Conservation (phyloP, 2,113 vertebrate species). For the Neodon shergylaensis region DNA sequence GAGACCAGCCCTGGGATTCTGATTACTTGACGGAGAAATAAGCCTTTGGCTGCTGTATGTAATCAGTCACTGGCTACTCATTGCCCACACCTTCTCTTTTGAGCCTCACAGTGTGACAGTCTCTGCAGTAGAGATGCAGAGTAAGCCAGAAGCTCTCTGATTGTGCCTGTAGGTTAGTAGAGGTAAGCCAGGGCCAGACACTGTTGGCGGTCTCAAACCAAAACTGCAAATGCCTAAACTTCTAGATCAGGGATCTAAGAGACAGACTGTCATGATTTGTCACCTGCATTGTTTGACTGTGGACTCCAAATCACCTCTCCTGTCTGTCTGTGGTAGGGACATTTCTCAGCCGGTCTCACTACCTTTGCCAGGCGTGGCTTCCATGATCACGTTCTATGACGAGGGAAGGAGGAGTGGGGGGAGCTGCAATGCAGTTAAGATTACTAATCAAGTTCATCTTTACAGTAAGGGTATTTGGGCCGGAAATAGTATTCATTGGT, state of each 20-base stretch:
- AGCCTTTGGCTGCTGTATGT: slow-evolving; percentile 37
- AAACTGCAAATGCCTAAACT: neutral
- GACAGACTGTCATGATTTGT: neutral
- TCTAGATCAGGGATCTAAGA: neutral
- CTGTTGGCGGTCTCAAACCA: neutral
- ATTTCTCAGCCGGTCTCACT: neutral
- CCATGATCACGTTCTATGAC: neutral
- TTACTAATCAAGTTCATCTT: neutral
- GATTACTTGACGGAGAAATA: slow-evolving; percentile 56
- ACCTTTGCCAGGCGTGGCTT: neutral
- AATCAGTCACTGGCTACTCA: slow-evolving; percentile 11
- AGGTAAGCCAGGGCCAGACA: neutral
- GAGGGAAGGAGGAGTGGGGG: no score
- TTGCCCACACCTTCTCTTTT: neutral
- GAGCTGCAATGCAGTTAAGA: neutral
- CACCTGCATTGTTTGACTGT: neutral
- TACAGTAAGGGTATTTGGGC: neutral
- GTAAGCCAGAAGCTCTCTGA: neutral
- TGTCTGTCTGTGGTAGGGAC: neutral
- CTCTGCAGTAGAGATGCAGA: neutral
- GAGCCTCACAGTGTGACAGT: neutral
- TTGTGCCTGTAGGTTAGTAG: neutral
- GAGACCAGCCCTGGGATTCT: neutral
- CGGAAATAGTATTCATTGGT: neutral
- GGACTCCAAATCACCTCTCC: neutral